Percentiles rank a stretch among this genome's conserved stretches.
phyloP scores from a whole-genome alignment of 1,140 invertebrate species.

The Diabrotica undecimpunctata region DNA sequence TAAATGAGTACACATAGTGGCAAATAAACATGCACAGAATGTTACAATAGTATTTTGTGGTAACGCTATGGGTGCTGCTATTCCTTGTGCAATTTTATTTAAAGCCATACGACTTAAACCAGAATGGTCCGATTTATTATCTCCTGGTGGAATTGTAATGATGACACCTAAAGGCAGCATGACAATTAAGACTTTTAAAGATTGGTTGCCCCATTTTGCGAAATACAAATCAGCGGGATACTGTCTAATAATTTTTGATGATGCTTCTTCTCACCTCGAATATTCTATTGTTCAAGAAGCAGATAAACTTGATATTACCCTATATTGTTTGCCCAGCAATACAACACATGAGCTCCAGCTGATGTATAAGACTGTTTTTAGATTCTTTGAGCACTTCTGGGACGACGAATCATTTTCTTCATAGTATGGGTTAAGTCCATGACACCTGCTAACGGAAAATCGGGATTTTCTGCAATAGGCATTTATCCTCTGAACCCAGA shows the following conservation, averaged over 20 bases:
- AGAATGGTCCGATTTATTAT: not conserved
- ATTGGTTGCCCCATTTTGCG: slow-evolving; percentile 6
- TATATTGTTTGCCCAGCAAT: too few species aligned
- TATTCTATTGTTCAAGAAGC: slow-evolving; percentile 8
- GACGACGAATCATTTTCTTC: too few species aligned
- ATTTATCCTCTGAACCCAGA: too few species aligned
- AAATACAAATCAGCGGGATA: slow-evolving; percentile 12
- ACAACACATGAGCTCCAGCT: slow-evolving; percentile 3
- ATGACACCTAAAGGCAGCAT: slow-evolving; percentile 1
- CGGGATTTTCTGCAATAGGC: too few species aligned
- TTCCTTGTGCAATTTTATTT: slow-evolving; percentile 19
- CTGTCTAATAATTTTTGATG: slow-evolving; percentile 13
- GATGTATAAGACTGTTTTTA: slow-evolving; percentile 8
- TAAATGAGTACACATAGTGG: slow-evolving; percentile 42
- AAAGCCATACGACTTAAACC: not conserved
- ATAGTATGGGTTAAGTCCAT: too few species aligned
- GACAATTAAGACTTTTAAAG: too few species aligned
- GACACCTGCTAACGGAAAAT: too few species aligned
- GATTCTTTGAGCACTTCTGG: slow-evolving; percentile 7
- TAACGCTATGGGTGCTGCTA: slow-evolving; percentile 39
- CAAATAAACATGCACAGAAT: slow-evolving; percentile 45
- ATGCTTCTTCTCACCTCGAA: not conserved
- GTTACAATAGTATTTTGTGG: slow-evolving; percentile 45
- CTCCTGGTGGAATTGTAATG: not conserved
- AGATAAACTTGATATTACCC: slow-evolving; percentile 10